Percentiles rank a stretch among this genome's conserved stretches.
Evolutionary conservation across 2,113 vertebrate species (phyloP).

Genomic region (Sinocyclocheilus anshuiensis): DNA sequence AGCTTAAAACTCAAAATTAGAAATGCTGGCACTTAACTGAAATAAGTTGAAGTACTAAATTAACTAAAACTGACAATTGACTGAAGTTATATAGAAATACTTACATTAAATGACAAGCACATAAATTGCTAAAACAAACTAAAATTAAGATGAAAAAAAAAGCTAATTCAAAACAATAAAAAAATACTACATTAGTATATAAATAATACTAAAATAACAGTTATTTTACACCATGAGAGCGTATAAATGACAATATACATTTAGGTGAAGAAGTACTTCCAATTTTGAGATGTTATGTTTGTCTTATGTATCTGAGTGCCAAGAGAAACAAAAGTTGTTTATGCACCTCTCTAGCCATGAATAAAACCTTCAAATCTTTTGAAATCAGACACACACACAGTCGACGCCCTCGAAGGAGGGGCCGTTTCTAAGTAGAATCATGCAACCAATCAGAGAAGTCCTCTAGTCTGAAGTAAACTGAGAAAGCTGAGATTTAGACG

Average conservation of each 20-base stretch:
- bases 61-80: not conserved
- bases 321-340: not conserved
- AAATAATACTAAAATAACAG: not conserved
- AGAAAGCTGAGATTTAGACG: not conserved
- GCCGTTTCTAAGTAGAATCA: not conserved
- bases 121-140: not conserved
- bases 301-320: not conserved
- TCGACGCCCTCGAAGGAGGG: not conserved
- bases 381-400: not conserved
- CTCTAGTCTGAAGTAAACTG: not conserved
- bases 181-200: not conserved
- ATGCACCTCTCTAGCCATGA: not conserved
- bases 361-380: not conserved
- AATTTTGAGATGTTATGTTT: not conserved
- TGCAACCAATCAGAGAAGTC: not conserved
- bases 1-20: not conserved
- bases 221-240: not conserved
- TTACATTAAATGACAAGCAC: not conserved
- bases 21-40: not conserved
- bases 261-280: not conserved
- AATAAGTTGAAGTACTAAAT: not conserved
- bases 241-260: not conserved
- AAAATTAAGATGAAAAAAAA: not conserved
- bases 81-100: not conserved
- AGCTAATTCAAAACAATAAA: not conserved